phyloP scores from a whole-genome alignment of 2,888 invertebrate species.

The Ormyrus rosae region DNA sequence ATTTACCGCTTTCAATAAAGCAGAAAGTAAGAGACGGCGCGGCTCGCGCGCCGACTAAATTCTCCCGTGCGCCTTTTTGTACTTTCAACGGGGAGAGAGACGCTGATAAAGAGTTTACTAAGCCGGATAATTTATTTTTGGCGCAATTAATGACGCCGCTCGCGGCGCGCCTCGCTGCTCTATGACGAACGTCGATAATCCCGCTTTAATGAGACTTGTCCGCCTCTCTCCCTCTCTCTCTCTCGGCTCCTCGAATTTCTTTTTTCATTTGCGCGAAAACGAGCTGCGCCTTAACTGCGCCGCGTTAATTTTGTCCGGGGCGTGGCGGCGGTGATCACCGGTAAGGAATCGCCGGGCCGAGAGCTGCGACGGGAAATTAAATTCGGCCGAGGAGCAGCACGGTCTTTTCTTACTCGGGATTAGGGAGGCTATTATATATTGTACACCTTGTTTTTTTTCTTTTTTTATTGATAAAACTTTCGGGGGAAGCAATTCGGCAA shows the following conservation, averaged over 20 bases:
- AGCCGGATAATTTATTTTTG: constrained; percentile 38
- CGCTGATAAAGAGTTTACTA: constrained; percentile 31
- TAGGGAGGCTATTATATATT: too few relatives aligned
- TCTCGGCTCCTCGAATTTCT: not conserved
- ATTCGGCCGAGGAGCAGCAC: not conserved
- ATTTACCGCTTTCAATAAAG: constrained; percentile 55
- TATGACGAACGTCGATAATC: constrained; percentile 24
- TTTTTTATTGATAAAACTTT: too few relatives aligned
- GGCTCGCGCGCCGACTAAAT: not conserved
- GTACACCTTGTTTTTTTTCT: too few relatives aligned
- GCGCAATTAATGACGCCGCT: constrained; percentile 8
- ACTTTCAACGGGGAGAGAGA: not conserved
- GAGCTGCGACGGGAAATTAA: not conserved
- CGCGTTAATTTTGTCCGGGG: constrained; percentile 28
- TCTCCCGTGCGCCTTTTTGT: not conserved
- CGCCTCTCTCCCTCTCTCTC: not conserved
- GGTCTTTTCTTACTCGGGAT: too few relatives aligned
- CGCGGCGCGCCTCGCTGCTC: not conserved
- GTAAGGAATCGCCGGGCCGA: not conserved
- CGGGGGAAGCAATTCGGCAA: too few relatives aligned
- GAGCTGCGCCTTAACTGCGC: constrained; percentile 9
- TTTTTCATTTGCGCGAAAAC: constrained; percentile 21
- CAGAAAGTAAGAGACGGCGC: constrained; percentile 1
- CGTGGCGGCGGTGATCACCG: too few relatives aligned
- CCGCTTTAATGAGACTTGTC: constrained; percentile 22